Evolutionary conservation across 2,888 invertebrate genomes (phyloP).

Genomic region (Hyppa rectilinea): DNA sequence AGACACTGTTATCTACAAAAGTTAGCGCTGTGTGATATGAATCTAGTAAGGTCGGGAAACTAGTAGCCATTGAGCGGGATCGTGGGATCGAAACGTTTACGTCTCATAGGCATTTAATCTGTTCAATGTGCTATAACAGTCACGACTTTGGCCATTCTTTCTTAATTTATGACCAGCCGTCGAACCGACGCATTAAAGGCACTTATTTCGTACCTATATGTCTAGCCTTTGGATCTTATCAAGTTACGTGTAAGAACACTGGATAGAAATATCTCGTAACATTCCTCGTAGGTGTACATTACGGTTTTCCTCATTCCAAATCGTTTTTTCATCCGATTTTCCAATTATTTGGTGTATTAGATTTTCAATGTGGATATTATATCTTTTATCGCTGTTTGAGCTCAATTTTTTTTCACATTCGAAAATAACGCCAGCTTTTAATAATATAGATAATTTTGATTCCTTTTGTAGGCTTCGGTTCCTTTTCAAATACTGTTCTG

Average conservation of each 20-base stretch:
- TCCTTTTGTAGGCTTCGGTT: constrained; percentile 26
- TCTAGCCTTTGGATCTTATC: constrained; percentile 8
- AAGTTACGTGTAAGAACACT: constrained; percentile 16
- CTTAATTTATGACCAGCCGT: constrained; percentile 82
- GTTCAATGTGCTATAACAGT: constrained; percentile 86
- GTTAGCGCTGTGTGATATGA: constrained; percentile 51
- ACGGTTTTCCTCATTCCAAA: constrained; percentile 26
- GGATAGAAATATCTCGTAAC: constrained; percentile 10
- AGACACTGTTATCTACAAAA: constrained; percentile 46
- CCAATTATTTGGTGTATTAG: constrained; percentile 48
- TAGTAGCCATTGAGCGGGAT: constrained; percentile 67
- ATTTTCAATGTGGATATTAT: constrained; percentile 48
- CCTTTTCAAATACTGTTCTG: constrained; percentile 37
- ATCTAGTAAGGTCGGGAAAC: constrained; percentile 60
- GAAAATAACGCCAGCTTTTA: constrained; percentile 15
- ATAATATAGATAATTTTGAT: constrained; percentile 31
- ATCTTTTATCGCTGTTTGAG: constrained; percentile 41
- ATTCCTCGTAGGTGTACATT: constrained; percentile 15
- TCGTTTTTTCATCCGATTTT: constrained; percentile 37
- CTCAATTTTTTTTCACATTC: constrained; percentile 21
- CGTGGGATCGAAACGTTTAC: constrained; percentile 74
- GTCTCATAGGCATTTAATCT: constrained; percentile 83
- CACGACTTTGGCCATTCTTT: constrained; percentile 86
- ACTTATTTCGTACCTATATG: constrained; percentile 27
- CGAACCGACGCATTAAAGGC: constrained; percentile 63